These are phyloP conservation scores for Lasioglossum baleicum DNA, from an alignment of 1,140 invertebrate genomes.

Conservation along the genomic window DNA sequence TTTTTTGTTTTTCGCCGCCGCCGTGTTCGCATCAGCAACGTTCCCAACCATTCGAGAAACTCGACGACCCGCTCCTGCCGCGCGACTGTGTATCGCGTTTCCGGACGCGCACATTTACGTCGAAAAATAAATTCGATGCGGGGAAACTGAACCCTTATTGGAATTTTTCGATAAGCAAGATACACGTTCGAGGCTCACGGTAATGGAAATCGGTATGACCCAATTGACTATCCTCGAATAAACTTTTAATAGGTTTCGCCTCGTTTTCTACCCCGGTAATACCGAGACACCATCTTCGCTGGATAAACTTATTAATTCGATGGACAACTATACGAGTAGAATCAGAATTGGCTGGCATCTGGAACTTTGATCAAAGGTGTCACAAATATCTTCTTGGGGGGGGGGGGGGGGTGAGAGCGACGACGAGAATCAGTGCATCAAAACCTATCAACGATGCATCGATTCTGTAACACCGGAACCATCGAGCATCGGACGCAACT, in stretches of 20 bases:
- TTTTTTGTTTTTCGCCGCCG: not conserved
- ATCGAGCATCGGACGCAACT: too few relatives aligned
- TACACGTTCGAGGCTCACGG: not conserved
- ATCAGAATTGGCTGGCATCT: not conserved
- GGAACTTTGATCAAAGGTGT: not conserved
- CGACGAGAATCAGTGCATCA: too few relatives aligned
- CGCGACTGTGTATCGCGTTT: not conserved
- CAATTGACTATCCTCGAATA: constrained; percentile 4
- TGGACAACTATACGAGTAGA: not conserved
- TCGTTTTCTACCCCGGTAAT: not conserved
- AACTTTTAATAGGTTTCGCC: not conserved
- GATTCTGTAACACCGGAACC: too few relatives aligned
- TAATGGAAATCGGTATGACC: not conserved
- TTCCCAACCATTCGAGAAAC: not conserved
- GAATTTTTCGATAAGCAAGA: not conserved
- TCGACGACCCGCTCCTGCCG: not conserved
- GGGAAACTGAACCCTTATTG: not conserved
- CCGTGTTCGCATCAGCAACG: not conserved
- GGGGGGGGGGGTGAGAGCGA: too few relatives aligned
- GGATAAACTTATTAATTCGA: not conserved
- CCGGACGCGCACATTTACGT: not conserved
- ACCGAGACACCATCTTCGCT: not conserved
- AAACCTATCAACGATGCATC: too few relatives aligned
- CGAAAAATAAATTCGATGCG: not conserved
- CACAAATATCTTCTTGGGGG: too few relatives aligned